Conservation (phyloP, 2,113 vertebrate genomes). For the Chamaea fasciata region DNA sequence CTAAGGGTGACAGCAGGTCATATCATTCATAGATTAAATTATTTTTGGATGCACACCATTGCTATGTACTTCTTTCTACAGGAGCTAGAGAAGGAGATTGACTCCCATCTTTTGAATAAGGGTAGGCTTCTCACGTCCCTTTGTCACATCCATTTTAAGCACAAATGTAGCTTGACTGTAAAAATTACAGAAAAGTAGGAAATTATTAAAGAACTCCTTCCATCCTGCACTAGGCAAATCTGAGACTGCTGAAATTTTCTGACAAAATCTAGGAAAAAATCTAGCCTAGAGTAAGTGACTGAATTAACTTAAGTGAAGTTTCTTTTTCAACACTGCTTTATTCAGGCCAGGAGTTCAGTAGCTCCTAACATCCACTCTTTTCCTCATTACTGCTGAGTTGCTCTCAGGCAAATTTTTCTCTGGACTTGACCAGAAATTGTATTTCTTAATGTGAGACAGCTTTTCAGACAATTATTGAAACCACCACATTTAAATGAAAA, state of each 20-base stretch:
- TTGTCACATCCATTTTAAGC: not conserved
- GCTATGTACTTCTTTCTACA: not conserved
- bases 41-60: not conserved
- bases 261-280: not conserved
- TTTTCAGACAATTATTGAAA: not conserved
- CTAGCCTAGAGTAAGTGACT: not conserved
- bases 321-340: not conserved
- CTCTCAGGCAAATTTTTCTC: not conserved
- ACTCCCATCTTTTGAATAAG: not conserved
- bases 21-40: not conserved
- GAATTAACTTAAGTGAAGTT: not conserved
- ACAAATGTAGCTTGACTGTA: not conserved
- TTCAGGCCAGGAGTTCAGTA: not conserved
- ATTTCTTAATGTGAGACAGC: not conserved
- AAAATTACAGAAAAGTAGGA: not conserved
- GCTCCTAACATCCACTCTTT: not conserved
- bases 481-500: not conserved
- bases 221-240: not conserved
- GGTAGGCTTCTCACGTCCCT: not conserved
- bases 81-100: not conserved
- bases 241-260: not conserved
- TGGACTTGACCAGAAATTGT: not conserved
- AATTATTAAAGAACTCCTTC: not conserved
- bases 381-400: not conserved
- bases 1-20: not conserved